A percentile compares a stretch with the other conserved stretches of the same genome.
These are phyloP conservation scores for Centrocercus urophasianus DNA, from an alignment of 2,113 vertebrate genomes.

Conservation along the genomic window DNA sequence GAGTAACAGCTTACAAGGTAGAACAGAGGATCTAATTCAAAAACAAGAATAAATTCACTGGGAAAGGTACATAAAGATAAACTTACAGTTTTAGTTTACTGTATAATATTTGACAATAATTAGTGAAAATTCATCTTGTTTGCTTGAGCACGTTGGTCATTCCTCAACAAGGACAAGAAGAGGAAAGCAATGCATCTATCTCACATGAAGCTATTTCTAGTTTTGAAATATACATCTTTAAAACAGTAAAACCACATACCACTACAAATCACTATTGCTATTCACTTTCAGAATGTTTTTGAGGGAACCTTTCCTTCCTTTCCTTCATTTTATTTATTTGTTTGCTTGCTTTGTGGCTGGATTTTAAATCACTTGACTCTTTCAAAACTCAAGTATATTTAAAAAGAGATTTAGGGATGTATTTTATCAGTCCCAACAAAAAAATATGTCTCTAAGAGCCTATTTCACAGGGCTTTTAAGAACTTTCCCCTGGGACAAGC, in stretches of 20 bases:
- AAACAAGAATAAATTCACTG: not conserved
- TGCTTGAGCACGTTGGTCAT: not conserved
- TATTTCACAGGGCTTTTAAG: not conserved
- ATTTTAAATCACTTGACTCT: not conserved
- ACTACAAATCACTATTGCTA: not conserved
- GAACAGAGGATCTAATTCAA: not conserved
- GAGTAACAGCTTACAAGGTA: not conserved
- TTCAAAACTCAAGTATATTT: not conserved
- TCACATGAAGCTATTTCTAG: not conserved
- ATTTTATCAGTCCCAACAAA: not conserved
- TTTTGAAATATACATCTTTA: not conserved
- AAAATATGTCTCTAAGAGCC: not conserved
- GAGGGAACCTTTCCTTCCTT: not conserved
- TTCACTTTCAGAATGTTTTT: not conserved
- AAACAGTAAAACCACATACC: not conserved
- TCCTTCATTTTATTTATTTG: not conserved
- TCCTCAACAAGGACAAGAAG: not conserved
- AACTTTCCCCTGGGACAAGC: not conserved
- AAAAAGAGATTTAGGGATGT: not conserved
- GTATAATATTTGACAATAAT: not conserved
- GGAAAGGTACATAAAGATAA: not conserved
- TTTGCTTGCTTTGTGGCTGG: not conserved
- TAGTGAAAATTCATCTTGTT: not conserved
- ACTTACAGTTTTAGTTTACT: not conserved
- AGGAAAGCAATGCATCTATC: not conserved